A percentile compares a stretch with the other conserved stretches of the same genome.
These are phyloP conservation scores for Myrmecophaga tridactyla DNA, from an alignment of 2,113 vertebrate species.

Conservation along the genomic window DNA sequence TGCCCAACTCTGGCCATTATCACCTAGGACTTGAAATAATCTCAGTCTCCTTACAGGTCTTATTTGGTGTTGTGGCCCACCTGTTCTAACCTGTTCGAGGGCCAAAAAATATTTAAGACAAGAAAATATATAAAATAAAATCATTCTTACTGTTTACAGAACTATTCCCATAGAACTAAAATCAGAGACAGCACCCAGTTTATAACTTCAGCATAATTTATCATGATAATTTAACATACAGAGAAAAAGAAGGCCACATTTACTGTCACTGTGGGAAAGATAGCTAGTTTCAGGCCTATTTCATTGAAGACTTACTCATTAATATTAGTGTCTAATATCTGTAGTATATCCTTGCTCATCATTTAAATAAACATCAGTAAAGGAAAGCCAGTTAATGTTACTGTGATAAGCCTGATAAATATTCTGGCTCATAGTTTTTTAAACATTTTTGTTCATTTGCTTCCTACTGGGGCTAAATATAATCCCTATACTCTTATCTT, in stretches of 20 bases:
- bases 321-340: not conserved
- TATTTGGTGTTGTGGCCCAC: not conserved
- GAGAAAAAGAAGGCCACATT: not conserved
- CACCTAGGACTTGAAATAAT: not conserved
- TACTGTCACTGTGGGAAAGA: not conserved
- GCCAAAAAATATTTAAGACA: too few relatives aligned
- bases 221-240: not conserved
- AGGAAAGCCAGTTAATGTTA: not conserved
- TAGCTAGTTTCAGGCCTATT: not conserved
- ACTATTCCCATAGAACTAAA: not conserved
- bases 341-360: not conserved
- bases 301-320: not conserved
- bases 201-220: not conserved
- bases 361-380: not conserved
- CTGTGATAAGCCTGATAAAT: not conserved
- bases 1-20: not conserved
- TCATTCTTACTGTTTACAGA: not conserved
- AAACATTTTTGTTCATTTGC: not conserved
- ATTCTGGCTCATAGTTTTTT: not conserved
- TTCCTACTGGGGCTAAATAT: not conserved
- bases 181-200: not conserved
- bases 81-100: not conserved
- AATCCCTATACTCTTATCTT: not conserved
- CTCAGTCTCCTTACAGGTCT: not conserved
- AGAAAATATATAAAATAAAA: not conserved